phyloP scores from a whole-genome alignment of 2,113 vertebrate genomes.

The Gallinago media region DNA sequence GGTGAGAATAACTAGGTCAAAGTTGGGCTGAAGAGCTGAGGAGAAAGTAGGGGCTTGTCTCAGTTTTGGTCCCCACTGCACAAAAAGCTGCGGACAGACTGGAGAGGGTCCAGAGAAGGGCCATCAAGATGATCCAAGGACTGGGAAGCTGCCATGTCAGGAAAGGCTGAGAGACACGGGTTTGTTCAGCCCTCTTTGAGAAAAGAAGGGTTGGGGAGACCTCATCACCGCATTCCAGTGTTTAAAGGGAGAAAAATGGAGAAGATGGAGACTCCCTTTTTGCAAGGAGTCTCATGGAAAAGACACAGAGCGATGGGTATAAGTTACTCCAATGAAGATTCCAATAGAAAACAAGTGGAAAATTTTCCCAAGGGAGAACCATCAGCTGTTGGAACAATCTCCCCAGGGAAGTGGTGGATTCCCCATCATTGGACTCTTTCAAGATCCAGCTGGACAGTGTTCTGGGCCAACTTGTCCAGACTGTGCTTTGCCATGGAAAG shows the following conservation, averaged over 20 bases:
- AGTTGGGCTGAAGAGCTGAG: neutral
- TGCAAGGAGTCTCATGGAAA: neutral
- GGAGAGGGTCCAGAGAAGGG: neutral
- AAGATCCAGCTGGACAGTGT: neutral
- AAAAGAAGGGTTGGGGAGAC: neutral
- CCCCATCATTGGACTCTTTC: neutral
- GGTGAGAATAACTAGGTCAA: neutral
- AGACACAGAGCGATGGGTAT: neutral
- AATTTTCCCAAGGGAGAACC: neutral
- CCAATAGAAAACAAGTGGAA: neutral
- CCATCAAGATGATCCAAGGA: neutral
- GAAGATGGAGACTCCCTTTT: neutral
- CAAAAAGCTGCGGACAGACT: neutral
- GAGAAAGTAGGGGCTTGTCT: neutral
- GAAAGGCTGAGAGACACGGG: neutral
- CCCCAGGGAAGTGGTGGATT: neutral
- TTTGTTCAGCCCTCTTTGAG: neutral
- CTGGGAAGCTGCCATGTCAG: neutral
- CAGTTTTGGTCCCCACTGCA: neutral
- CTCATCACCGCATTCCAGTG: neutral
- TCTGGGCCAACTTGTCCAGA: neutral
- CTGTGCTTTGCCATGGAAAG: neutral
- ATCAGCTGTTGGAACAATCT: neutral
- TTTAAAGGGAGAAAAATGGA: neutral
- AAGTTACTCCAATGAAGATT: neutral